Base-by-base conservation (phyloP, 1,140 invertebrate species). In the Ostrea edulis region DNA sequence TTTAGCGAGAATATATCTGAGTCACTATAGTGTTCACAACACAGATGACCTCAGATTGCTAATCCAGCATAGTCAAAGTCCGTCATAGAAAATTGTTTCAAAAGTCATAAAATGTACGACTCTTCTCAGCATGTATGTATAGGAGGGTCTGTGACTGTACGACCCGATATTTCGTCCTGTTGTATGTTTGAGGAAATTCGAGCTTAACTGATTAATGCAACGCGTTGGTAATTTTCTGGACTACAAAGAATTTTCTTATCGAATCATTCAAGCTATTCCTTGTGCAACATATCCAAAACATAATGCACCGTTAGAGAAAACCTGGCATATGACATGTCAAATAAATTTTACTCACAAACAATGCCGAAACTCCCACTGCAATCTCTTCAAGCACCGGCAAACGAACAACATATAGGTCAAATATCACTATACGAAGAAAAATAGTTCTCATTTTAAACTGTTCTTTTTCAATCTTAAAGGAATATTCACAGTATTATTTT, bases 301-400 rank as follows among this genome's bases (percentile, higher is more conserved):
- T 8, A 62, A 62, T 62, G 55, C 55, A 20, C 17, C n/a, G 2
- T 17, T 62, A 20, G n/a, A 62, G 7, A n/a, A 62, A 20, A n/a
- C 55, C n/a, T 62, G 55, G 17, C 55, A 62, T 20, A 7, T 0
- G 20, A 3, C n/a, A 62, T 58, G 7, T 62, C n/a, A 2, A n/a
- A 7, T 20, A 3, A 62, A 44, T 62, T 35, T 29, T 77, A 77
- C 68, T 77, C 14, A 62, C 85, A 29, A 62, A 71, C 29, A 44
- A 68, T 25, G 25, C 29, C 35, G 62, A 68, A 25, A 51, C 17
- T 68, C 22, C 29, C 35, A 52, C n/a, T 25, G 55, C 9, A 51
- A 82, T 17, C 5, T 52, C 29, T 83, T 65, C 54, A 51, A 87
- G 25, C 53, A 83, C 35, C 52, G 58, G 35, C 77, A 44, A 51